Evolutionary conservation across 2,797 vertebrate genomes (phyloP).

Genomic region (Microtus agrestis): DNA sequence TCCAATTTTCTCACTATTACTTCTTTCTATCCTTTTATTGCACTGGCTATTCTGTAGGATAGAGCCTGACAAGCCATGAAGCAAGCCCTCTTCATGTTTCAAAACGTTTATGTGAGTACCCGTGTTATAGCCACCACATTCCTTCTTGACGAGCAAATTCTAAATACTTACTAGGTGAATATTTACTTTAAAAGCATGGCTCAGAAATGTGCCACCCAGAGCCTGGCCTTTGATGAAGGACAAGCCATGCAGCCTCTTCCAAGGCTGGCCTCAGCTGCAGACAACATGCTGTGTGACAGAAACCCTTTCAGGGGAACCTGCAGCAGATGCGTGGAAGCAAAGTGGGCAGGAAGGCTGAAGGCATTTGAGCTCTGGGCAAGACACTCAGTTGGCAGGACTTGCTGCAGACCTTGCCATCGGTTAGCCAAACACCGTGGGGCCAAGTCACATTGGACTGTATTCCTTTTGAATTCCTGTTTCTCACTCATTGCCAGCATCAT

Average conservation of each 20-base stretch:
- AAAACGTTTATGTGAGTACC: neutral
- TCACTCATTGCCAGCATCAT: neutral
- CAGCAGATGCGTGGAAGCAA: neutral
- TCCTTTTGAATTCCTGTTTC: neutral
- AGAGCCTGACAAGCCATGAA: neutral
- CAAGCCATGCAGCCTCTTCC: neutral
- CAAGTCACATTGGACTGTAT: neutral
- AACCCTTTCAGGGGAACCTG: neutral
- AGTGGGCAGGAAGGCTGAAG: neutral
- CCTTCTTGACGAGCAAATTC: neutral
- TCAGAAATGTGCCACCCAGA: neutral
- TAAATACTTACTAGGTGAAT: neutral
- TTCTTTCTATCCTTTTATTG: conserved; percentile 23
- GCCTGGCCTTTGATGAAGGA: neutral
- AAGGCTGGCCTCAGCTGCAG: neutral
- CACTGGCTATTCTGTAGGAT: neutral
- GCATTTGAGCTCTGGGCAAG: neutral
- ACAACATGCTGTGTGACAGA: neutral
- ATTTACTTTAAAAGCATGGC: neutral
- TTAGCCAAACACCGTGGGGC: no score
- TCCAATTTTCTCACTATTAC: neutral
- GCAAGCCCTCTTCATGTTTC: neutral
- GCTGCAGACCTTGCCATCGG: neutral
- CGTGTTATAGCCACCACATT: neutral
- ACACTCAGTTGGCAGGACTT: neutral